Conservation (phyloP, 2,888 invertebrate species). For the Vesta saturnalis region DNA sequence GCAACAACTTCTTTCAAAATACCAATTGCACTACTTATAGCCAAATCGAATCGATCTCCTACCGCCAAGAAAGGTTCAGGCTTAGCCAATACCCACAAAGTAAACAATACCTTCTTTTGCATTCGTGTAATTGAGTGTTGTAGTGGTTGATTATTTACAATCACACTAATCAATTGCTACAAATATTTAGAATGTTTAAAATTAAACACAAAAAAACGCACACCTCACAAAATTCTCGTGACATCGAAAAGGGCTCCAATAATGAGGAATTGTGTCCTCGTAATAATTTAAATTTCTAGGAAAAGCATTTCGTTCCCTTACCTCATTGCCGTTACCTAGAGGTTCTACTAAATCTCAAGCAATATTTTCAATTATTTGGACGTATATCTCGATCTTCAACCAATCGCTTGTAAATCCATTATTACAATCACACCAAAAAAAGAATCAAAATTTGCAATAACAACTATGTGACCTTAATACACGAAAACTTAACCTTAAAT, state of each 20-base stretch:
- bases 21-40: neutral
- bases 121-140: neutral
- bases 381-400: neutral
- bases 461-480: neutral
- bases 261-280: no score
- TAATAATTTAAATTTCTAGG: no score
- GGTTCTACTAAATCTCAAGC: no score
- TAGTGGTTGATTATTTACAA: no score
- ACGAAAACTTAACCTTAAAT: neutral
- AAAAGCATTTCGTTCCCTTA: no score
- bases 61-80: no score
- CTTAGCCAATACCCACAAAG: neutral
- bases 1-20: neutral
- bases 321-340: no score
- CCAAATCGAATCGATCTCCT: neutral
- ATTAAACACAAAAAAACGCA: no score
- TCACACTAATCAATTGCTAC: no score
- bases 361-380: no score
- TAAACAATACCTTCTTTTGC: neutral
- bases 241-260: neutral
- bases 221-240: neutral
- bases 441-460: no score
- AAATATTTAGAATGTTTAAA: no score
- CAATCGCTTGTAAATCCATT: neutral
- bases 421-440: neutral